Percentiles rank a stretch among this genome's conserved stretches.
Conservation (phyloP, 2,113 vertebrate genomes). For the Cyanoderma ruficeps region DNA sequence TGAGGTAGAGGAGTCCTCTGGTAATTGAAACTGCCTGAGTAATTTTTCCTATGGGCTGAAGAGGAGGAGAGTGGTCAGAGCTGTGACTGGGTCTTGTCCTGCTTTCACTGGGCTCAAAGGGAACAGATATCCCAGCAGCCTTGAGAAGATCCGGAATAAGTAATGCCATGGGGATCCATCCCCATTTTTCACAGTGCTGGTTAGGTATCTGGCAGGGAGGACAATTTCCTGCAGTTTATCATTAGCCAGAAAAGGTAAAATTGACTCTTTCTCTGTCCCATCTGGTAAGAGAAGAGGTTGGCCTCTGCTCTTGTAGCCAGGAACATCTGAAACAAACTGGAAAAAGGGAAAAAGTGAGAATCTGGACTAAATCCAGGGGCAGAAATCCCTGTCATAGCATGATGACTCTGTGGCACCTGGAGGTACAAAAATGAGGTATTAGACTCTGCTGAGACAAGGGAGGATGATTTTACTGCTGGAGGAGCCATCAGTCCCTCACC, state of each 20-base stretch:
- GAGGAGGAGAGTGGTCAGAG: neutral
- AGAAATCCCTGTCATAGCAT: neutral
- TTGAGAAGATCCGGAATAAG: neutral
- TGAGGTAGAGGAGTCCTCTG: constrained; percentile 56
- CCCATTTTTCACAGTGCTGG: neutral
- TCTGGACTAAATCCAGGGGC: neutral
- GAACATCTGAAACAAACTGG: neutral
- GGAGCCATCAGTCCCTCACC: neutral
- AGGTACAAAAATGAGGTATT: neutral
- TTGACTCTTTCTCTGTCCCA: neutral
- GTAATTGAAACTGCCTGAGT: neutral
- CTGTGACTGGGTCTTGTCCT: neutral
- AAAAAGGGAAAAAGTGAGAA: neutral
- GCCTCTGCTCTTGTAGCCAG: neutral
- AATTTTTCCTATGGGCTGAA: constrained; percentile 43
- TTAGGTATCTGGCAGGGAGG: neutral
- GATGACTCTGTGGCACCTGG: neutral
- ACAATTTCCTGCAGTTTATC: neutral
- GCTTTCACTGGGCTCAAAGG: neutral
- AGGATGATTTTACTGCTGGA: neutral
- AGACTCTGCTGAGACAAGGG: neutral
- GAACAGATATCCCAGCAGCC: neutral
- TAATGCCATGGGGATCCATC: neutral
- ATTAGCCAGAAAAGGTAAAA: neutral
- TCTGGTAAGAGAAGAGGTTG: neutral